Base-by-base conservation (phyloP, 1,140 invertebrate genomes). In the Trichonephila clavata region DNA sequence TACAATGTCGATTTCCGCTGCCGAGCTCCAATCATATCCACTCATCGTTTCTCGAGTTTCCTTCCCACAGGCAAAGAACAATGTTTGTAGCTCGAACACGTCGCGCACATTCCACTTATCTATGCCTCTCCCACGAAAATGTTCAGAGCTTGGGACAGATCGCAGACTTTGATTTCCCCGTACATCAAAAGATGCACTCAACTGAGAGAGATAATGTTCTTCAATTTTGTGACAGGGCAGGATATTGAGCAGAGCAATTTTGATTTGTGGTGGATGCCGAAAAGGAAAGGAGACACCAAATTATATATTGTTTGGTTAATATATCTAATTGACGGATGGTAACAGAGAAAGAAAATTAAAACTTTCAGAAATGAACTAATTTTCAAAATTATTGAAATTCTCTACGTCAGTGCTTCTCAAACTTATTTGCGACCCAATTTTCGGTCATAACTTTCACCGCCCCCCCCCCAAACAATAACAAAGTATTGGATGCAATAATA, bases 1-100 rank as follows among this genome's bases (percentile, higher is more conserved):
- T 71, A 68, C 86, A 89, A 71, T 71, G 86, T 68, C 65, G 81
- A 57, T 89, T 89, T 83, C 81, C 81, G 81, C 81, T 83, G 81
- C 63, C 43, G 59, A 13, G 50, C 21, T 63, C 84, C 59, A 86
- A 63, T 86, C 81, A 50, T 83, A 20, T 59, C 81, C 20, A 83
- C 27, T 83, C 81, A 83, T 83, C 81, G 24, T 83, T 50, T 21
- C 21, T 57, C 7, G n/a, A n/a, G 21, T 50, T 59, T 27, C 81
- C 81, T 83, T 83, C 50, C 81, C 81, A 50, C 27, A 57, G 39
- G 77, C 18, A 83, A n/a, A 57, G 81, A 59, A 83, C 39, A 59
- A 57, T 24, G 43, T 83, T 83, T n/a, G 81, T 20, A n/a, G 21
- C 77, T 21, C 3, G 32, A 81, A 81, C 77, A 81, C 77, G 81